Base-by-base conservation (phyloP, 2,888 invertebrate species). In the Nebria salina region DNA sequence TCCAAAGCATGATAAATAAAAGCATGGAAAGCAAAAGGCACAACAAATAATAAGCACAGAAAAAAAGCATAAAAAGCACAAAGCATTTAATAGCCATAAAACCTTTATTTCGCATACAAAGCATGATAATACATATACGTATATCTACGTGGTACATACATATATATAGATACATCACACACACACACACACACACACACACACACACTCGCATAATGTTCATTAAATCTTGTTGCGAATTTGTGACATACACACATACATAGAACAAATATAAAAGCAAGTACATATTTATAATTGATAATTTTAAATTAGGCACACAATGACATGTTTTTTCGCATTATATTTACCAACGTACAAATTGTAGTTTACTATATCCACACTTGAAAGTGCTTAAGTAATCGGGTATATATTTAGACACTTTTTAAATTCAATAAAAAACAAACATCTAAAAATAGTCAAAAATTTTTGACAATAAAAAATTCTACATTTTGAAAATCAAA, bases 21-120 rank as follows among this genome's bases (percentile, higher is more conserved):
- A 80, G 80, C 80, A 80, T 74, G 73, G 73, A 64, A 80, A 75
- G 80, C 80, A 80, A 80, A 80, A 80, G 80, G 80, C 80, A 75
- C 75, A 80, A 80, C 80, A 80, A 80, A 80, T 80, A 80, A 80
- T 80, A 80, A 80, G 80, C 80, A 80, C 75, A 80, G 80, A 80
- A 80, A 79, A 54, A 80, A 80, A 80, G 80, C 80, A 80, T 75
- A 80, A 80, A 78, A 80, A 80, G 80, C 80, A 80, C 80, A 80
- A 80, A 80, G 80, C 75, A 80, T 80, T 80, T 80, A 80, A 80
- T 80, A 80, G 80, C 80, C 75, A 80, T 80, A 80, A 80, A 80
- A 80, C 80, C 75, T 80, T 80, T 80, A 80, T 80, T 80, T 80
- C 80, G 80, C 80, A 80, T 75, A 80, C 80, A 80, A 80, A 80